These are phyloP conservation scores for Patagioenas fasciata DNA, from an alignment of 2,113 vertebrate genomes.

Conservation along the genomic window DNA sequence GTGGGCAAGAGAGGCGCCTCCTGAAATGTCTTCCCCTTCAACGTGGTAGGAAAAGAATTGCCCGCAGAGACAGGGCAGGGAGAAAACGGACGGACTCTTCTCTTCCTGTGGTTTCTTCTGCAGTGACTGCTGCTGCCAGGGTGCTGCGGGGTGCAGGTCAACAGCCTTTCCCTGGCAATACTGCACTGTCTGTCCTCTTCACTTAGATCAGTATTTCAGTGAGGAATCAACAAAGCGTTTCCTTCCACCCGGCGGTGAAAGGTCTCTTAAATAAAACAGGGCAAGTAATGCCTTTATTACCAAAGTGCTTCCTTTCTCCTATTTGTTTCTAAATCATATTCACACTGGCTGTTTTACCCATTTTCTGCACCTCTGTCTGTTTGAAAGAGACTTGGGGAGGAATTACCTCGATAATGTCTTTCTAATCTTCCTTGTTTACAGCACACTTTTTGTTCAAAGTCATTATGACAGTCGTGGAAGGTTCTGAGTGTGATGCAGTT, in stretches of 20 bases:
- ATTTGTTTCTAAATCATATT: slow-evolving; percentile 7
- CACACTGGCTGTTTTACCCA: not conserved
- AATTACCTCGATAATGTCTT: slow-evolving; percentile 65
- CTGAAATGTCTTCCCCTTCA: not conserved
- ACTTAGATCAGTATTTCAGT: not conserved
- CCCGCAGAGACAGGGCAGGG: not conserved
- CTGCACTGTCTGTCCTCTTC: not conserved
- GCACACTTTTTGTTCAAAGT: slow-evolving; percentile 66
- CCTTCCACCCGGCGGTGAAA: not conserved
- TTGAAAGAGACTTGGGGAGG: slow-evolving; percentile 37
- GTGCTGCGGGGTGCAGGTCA: too few species aligned
- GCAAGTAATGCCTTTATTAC: not conserved
- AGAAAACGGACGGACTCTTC: not conserved
- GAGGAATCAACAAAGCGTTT: not conserved
- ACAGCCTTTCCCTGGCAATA: not conserved
- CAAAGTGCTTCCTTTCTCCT: not conserved
- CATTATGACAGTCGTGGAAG: slow-evolving; percentile 59
- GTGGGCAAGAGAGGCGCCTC: accelerated
- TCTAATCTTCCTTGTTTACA: slow-evolving; percentile 72
- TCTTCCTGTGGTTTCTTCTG: not conserved
- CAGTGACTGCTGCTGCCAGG: not conserved
- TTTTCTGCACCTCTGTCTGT: slow-evolving; percentile 1
- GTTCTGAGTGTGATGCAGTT: slow-evolving; percentile 65
- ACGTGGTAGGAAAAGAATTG: not conserved
- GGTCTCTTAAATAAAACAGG: not conserved